phyloP scores from a whole-genome alignment of 2,113 vertebrate genomes.

The Atlantisia rogersi region DNA sequence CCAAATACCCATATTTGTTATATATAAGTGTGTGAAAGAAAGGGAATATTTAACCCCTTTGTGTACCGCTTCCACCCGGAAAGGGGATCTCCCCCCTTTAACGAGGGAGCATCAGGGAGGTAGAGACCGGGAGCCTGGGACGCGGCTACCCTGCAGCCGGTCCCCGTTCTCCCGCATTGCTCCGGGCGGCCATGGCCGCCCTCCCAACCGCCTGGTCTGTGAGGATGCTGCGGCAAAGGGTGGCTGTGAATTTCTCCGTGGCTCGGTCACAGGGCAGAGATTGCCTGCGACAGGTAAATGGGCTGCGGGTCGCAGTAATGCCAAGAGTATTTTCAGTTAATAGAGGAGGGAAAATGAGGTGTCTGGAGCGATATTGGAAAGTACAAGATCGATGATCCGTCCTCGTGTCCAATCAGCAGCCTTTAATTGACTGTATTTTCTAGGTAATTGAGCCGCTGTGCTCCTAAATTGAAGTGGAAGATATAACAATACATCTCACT shows the following conservation, averaged over 20 bases:
- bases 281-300: constrained; percentile 94
- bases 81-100: too few relatives aligned
- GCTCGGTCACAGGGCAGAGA: constrained; percentile 75
- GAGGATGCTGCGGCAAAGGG: constrained; percentile 7
- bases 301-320: constrained; percentile 84
- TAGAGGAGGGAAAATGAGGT: constrained; percentile 91
- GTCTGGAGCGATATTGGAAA: constrained; percentile 90
- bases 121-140: not conserved
- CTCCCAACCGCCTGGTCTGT: not conserved
- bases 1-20: not conserved
- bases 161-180: not conserved
- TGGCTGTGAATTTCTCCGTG: constrained; percentile 41
- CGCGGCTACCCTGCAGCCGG: too few relatives aligned
- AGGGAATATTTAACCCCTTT: not conserved
- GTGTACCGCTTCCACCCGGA: not conserved
- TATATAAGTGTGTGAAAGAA: not conserved
- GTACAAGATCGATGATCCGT: constrained; percentile 91
- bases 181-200: not conserved
- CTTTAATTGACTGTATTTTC: constrained; percentile 94
- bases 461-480: constrained; percentile 85
- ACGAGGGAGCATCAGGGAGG: accelerated
- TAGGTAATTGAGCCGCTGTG: constrained; percentile 85
- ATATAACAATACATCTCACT: constrained; percentile 83
- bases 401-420: constrained; percentile 87
- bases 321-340: constrained; percentile 91